Evolutionary conservation across 2,888 invertebrate species (phyloP).

Genomic region (Cosmopolites sordidus): DNA sequence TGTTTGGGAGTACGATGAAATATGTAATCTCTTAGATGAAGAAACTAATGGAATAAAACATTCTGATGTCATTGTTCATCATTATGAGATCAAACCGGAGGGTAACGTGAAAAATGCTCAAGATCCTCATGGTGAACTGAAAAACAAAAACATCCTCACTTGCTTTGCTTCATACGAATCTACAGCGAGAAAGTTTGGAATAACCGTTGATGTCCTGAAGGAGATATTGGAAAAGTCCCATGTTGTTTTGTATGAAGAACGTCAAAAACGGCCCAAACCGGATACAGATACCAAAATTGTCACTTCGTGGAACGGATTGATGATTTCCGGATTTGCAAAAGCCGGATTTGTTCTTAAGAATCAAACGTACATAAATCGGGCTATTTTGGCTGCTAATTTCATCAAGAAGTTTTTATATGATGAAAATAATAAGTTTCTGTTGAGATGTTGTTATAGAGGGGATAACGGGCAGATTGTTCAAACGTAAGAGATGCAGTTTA

Average conservation of each 20-base stretch:
- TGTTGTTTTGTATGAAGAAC: constrained; percentile 63
- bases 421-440: constrained; percentile 54
- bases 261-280: constrained; percentile 78
- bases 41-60: constrained; percentile 50
- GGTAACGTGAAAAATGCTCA: constrained; percentile 76
- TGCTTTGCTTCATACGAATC: constrained; percentile 65
- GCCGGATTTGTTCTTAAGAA: constrained; percentile 71
- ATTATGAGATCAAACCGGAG: constrained; percentile 68
- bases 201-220: constrained; percentile 57
- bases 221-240: constrained; percentile 61
- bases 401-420: constrained; percentile 69
- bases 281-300: constrained; percentile 91
- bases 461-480: constrained; percentile 54
- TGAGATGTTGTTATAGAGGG: constrained; percentile 77
- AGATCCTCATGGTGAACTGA: constrained; percentile 86
- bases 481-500: constrained; percentile 55
- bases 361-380: constrained; percentile 64
- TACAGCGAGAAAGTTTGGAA: constrained; percentile 66
- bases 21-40: constrained; percentile 57
- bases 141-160: constrained; percentile 81
- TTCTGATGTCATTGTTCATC: constrained; percentile 70
- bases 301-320: constrained; percentile 91
- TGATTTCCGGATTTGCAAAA: constrained; percentile 77
- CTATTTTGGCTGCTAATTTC: constrained; percentile 71
- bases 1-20: constrained; percentile 81